Conservation (phyloP, 2,797 vertebrate genomes). For the Clarias platycephalus region DNA sequence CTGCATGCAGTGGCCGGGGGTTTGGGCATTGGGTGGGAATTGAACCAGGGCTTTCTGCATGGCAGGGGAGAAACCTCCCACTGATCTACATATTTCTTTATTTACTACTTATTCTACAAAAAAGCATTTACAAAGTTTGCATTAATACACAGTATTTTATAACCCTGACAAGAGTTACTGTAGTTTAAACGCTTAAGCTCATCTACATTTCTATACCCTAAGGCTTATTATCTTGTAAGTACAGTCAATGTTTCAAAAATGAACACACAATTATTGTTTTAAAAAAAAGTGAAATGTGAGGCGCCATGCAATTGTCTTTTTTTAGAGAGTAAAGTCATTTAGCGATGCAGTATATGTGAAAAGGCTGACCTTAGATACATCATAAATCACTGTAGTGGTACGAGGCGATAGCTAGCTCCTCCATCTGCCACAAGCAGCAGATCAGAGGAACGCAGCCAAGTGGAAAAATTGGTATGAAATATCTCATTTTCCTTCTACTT, state of each 20-base stretch:
- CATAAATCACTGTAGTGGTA: conserved; percentile 13
- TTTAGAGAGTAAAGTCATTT: neutral
- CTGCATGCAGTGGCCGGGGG: too few species aligned
- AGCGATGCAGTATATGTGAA: neutral
- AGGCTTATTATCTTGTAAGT: neutral
- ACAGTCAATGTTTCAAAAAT: neutral
- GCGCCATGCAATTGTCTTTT: neutral
- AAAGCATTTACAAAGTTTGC: neutral
- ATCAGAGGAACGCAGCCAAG: conserved; percentile 39
- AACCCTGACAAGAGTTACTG: neutral
- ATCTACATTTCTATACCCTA: neutral
- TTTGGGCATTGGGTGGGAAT: too few species aligned
- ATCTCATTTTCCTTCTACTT: conserved; percentile 23
- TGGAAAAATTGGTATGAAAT: conserved; percentile 52
- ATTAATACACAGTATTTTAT: neutral
- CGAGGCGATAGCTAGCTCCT: conserved; percentile 22
- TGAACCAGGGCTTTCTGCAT: too few species aligned
- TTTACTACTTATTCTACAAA: neutral
- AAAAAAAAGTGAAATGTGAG: too few species aligned
- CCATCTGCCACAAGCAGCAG: conserved; percentile 37
- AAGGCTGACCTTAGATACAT: conserved; percentile 10
- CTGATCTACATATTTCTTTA: neutral
- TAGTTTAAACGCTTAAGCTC: neutral
- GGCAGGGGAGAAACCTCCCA: too few species aligned
- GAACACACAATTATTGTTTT: neutral